Conservation (phyloP, 2,888 invertebrate species). For the Mechanitis messenoides region DNA sequence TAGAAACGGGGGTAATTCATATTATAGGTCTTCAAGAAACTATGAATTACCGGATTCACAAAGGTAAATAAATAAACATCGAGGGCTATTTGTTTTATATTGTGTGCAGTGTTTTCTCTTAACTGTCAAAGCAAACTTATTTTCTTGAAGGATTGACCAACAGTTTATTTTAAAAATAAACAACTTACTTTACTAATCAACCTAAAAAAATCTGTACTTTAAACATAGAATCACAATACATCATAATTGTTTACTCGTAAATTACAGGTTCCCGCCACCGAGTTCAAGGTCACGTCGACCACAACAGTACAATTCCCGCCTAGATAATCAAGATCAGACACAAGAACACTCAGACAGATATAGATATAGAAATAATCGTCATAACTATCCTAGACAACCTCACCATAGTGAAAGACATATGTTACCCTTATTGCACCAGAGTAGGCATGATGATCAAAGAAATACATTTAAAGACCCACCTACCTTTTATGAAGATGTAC, state of each 20-base stretch:
- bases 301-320: conserved; percentile 36
- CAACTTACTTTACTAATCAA: background rate
- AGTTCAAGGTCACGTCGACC: conserved; percentile 41
- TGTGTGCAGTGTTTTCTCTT: background rate
- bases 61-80: conserved; percentile 41
- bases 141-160: background rate
- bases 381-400: conserved; percentile 39
- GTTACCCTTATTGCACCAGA: conserved; percentile 35
- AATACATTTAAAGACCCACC: conserved; percentile 32
- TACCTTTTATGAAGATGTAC: conserved; percentile 37
- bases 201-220: background rate
- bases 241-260: conserved; percentile 2
- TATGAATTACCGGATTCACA: conserved; percentile 43
- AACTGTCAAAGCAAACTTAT: conserved; percentile 2
- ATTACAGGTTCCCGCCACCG: conserved; percentile 56
- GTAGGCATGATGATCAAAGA: conserved; percentile 34
- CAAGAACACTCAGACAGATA: conserved; percentile 43
- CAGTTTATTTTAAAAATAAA: background rate
- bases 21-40: conserved; percentile 49
- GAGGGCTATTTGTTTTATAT: background rate
- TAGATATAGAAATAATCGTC: conserved; percentile 40
- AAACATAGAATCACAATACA: background rate
- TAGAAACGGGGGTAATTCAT: conserved; percentile 50
- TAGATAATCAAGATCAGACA: conserved; percentile 35
- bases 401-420: conserved; percentile 37